Conservation (phyloP, 2,888 invertebrate species). For the Hylaea fasciaria region DNA sequence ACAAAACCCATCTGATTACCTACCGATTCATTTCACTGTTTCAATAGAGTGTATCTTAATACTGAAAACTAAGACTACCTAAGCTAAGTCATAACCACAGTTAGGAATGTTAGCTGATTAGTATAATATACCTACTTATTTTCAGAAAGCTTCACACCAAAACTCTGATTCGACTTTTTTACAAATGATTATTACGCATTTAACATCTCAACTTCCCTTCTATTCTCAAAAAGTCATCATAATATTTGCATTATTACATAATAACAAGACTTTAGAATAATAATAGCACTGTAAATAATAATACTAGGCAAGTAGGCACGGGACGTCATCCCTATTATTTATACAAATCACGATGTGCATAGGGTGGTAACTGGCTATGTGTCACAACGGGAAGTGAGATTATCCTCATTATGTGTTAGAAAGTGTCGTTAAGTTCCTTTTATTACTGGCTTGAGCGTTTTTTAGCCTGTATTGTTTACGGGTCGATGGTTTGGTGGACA, state of each 20-base stretch:
- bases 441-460: constrained; percentile 29
- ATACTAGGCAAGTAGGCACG: constrained; percentile 38
- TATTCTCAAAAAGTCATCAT: constrained; percentile 30
- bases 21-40: too few relatives aligned
- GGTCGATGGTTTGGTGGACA: constrained; percentile 10
- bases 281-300: constrained; percentile 16
- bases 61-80: too few relatives aligned
- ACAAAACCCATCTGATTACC: background rate
- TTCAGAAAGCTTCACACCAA: too few relatives aligned
- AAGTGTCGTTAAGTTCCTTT: constrained; percentile 69
- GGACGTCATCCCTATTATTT: constrained; percentile 50
- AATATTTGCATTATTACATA: constrained; percentile 37
- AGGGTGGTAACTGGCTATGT: constrained; percentile 62
- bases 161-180: background rate
- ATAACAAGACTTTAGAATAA: constrained; percentile 27
- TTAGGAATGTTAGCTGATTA: too few relatives aligned
- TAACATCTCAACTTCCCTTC: constrained; percentile 24
- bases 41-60: too few relatives aligned
- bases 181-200: constrained; percentile 12
- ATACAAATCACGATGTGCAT: constrained; percentile 47
- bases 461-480: constrained; percentile 15
- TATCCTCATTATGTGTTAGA: constrained; percentile 70
- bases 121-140: too few relatives aligned
- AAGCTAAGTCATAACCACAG: too few relatives aligned
- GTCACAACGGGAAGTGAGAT: constrained; percentile 68